phyloP scores from a whole-genome alignment of 2,113 vertebrate species.

The Geococcyx californianus region DNA sequence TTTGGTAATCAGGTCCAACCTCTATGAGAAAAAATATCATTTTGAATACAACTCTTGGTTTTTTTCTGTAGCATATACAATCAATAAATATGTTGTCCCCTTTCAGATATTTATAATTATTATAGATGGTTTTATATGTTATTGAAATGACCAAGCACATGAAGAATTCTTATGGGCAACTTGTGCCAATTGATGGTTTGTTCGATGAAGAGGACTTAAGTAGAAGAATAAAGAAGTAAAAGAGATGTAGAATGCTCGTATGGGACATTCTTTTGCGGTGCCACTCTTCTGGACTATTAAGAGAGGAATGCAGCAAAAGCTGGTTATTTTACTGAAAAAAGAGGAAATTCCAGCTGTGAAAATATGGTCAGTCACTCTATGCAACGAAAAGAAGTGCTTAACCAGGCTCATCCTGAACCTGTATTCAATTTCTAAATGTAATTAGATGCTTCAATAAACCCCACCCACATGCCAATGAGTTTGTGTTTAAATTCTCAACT shows the following conservation, averaged over 20 bases:
- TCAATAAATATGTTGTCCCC: neutral
- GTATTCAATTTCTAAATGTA: slow-evolving; percentile 75
- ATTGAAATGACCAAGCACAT: neutral
- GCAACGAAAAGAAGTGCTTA: slow-evolving; percentile 71
- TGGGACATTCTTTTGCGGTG: slow-evolving; percentile 21
- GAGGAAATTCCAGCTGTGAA: slow-evolving; percentile 71
- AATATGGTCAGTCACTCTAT: slow-evolving; percentile 72
- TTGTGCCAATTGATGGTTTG: slow-evolving; percentile 3
- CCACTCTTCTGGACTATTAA: neutral
- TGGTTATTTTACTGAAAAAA: slow-evolving; percentile 26
- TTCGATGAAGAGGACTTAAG: neutral
- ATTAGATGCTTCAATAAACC: slow-evolving; percentile 77
- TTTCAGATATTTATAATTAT: neutral
- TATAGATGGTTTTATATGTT: neutral
- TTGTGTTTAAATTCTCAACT: slow-evolving; percentile 71
- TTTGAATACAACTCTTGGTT: neutral
- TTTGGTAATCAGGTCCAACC: neutral
- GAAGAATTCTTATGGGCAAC: neutral
- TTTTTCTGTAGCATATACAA: neutral
- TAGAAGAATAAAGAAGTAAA: neutral
- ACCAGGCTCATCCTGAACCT: slow-evolving; percentile 70
- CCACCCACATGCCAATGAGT: slow-evolving; percentile 73
- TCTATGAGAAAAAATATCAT: neutral
- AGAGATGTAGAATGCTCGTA: neutral
- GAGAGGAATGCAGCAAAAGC: slow-evolving; percentile 44